Percentiles rank a stretch among this genome's conserved stretches.
These are phyloP conservation scores for Bombylius major DNA, from an alignment of 2,888 invertebrate species.

Conservation along the genomic window DNA sequence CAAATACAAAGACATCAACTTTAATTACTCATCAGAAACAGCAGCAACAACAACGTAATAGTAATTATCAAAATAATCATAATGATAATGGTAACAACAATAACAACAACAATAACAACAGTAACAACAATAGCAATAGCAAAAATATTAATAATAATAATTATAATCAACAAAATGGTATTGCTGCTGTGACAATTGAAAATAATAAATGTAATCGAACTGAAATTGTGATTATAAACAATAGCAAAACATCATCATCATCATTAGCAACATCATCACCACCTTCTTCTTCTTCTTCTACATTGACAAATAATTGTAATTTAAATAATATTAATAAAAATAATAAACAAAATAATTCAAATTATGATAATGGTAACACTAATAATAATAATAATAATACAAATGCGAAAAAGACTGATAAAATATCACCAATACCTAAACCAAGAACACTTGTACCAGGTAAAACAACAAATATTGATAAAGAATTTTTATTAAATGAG, in stretches of 20 bases:
- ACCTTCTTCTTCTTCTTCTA: too few relatives aligned
- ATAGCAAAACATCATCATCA: neutral
- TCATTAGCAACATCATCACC: too few relatives aligned
- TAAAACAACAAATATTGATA: neutral
- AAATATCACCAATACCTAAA: constrained; percentile 11
- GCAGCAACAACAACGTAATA: neutral
- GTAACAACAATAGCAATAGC: neutral
- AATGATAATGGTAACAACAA: neutral
- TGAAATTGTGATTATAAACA: constrained; percentile 12
- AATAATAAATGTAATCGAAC: constrained; percentile 8
- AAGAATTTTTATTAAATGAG: constrained; percentile 16
- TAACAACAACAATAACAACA: neutral
- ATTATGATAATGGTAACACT: constrained; percentile 8
- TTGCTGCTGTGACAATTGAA: constrained; percentile 4
- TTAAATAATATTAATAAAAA: neutral
- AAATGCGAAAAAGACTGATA: neutral
- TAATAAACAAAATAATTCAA: neutral
- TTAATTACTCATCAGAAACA: neutral
- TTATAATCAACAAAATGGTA: neutral
- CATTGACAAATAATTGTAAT: too few relatives aligned
- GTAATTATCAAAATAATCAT: too few relatives aligned
- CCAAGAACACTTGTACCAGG: constrained; percentile 9
- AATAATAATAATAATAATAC: neutral
- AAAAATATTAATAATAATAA: neutral
- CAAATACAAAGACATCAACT: neutral